Percentiles rank a stretch among this genome's conserved stretches.
These are phyloP conservation scores for Philotrypesis tridentata DNA, from an alignment of 1,140 invertebrate species.

Conservation along the genomic window DNA sequence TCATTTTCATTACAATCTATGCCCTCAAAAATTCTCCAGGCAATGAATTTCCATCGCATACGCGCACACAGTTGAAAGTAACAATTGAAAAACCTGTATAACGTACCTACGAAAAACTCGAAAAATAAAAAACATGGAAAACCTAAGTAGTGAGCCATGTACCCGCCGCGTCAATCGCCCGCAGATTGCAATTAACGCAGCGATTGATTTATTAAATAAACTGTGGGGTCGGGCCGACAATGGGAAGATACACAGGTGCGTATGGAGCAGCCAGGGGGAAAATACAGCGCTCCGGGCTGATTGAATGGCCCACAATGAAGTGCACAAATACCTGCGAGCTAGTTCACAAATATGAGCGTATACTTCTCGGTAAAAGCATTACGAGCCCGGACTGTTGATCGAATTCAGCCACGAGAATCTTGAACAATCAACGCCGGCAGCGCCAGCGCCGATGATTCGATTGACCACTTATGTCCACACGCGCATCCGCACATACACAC, in stretches of 20 bases:
- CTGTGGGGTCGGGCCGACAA: not conserved
- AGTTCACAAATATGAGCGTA: not conserved
- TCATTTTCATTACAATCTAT: too few species aligned
- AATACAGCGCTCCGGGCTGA: not conserved
- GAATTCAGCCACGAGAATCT: not conserved
- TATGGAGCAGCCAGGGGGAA: too few species aligned
- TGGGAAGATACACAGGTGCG: not conserved
- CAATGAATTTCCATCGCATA: too few species aligned
- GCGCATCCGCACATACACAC: too few species aligned
- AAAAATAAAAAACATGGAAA: not conserved
- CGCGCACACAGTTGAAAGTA: too few species aligned
- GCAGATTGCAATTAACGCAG: not conserved
- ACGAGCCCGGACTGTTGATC: not conserved
- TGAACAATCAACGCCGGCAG: slow-evolving; percentile 4
- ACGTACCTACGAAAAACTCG: too few species aligned
- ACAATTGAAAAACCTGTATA: too few species aligned
- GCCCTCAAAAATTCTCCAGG: too few species aligned
- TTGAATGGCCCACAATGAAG: not conserved
- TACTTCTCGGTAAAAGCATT: not conserved
- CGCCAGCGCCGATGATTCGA: not conserved
- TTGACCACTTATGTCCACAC: not conserved
- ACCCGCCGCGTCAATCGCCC: not conserved
- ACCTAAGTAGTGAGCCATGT: not conserved
- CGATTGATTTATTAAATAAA: not conserved
- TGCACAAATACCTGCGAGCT: not conserved